phyloP scores from a whole-genome alignment of 2,797 vertebrate genomes.

The Sandelia bainsii region DNA sequence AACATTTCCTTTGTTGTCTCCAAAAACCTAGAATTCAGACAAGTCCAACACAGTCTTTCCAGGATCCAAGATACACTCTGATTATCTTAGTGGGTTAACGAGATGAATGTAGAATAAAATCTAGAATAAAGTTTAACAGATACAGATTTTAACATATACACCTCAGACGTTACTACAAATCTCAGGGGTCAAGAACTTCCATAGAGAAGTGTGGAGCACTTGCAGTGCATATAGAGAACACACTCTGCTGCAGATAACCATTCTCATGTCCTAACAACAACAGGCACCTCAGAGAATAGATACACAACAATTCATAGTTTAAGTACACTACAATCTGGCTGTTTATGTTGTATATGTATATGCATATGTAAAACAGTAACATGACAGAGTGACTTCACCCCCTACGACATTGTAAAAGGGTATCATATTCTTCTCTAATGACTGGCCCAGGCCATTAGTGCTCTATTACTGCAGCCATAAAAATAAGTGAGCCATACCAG shows the following conservation, averaged over 20 bases:
- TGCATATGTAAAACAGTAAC: constrained; percentile 18
- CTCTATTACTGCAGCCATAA: constrained; percentile 29
- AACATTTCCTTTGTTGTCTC: too few relatives aligned
- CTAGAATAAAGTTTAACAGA: background rate
- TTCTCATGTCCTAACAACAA: background rate
- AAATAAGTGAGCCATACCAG: constrained; percentile 27
- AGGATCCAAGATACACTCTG: too few relatives aligned
- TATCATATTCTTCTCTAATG: constrained; percentile 28
- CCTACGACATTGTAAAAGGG: constrained; percentile 8
- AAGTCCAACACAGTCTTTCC: too few relatives aligned
- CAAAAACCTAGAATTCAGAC: too few relatives aligned
- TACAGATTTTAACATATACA: background rate
- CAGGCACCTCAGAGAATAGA: background rate
- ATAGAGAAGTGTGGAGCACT: background rate
- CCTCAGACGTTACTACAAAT: background rate
- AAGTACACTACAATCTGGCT: too few relatives aligned
- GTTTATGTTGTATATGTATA: too few relatives aligned
- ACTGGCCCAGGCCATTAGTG: constrained; percentile 26
- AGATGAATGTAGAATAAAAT: background rate
- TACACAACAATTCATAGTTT: too few relatives aligned
- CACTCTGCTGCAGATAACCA: constrained; percentile 1
- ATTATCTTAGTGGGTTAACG: too few relatives aligned
- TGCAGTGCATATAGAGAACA: background rate
- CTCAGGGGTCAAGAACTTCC: too few relatives aligned
- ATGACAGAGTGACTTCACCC: too few relatives aligned